A percentile compares a stretch with the other conserved stretches of the same genome.
These are phyloP conservation scores for Hipposideros armiger DNA, from an alignment of 2,113 vertebrate species.

Conservation along the genomic window DNA sequence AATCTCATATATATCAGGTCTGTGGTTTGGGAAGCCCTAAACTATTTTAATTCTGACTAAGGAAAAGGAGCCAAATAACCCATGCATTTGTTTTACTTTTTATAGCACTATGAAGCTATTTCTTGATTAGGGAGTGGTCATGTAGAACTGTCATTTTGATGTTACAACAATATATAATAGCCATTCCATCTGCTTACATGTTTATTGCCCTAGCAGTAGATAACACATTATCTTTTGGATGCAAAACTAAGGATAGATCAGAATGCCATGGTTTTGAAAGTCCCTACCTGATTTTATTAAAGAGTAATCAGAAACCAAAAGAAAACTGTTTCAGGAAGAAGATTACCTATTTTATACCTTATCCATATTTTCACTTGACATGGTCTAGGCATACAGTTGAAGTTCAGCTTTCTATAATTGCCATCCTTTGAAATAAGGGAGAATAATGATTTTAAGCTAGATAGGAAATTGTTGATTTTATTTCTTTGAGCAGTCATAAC, in stretches of 20 bases:
- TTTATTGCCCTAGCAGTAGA: not conserved
- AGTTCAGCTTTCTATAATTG: not conserved
- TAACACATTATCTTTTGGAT: not conserved
- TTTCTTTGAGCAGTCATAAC: slow-evolving; percentile 14
- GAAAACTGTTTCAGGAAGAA: slow-evolving; percentile 13
- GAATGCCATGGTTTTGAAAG: slow-evolving; percentile 10
- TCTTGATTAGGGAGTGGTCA: not conserved
- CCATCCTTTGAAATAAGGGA: not conserved
- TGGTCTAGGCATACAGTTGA: not conserved
- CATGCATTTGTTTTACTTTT: not conserved
- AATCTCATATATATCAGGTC: not conserved
- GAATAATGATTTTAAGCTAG: not conserved
- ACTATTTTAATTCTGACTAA: slow-evolving; percentile 23
- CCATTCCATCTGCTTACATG: not conserved
- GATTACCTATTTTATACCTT: not conserved
- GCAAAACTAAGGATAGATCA: not conserved
- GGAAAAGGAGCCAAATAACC: not conserved
- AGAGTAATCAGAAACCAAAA: slow-evolving; percentile 31
- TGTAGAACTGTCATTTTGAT: not conserved
- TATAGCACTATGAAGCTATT: not conserved
- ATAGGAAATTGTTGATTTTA: slow-evolving; percentile 37
- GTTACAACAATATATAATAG: not conserved
- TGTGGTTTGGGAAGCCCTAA: not conserved
- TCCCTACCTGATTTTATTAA: not conserved
- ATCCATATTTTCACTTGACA: slow-evolving; percentile 27